phyloP scores from a whole-genome alignment of 2,888 invertebrate species.

The Apotomis betuletana region DNA sequence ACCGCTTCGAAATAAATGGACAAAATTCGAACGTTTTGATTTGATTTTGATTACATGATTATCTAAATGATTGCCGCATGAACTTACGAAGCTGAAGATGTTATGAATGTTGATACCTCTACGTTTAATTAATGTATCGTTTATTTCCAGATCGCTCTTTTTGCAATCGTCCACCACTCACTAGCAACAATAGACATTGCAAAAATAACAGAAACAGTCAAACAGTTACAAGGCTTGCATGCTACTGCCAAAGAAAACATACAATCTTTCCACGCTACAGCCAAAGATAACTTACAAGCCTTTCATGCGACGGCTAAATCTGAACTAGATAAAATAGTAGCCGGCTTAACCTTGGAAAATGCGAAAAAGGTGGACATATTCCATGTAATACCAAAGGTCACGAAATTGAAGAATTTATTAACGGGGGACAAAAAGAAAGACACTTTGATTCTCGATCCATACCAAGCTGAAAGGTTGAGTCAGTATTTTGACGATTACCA shows the following conservation, averaged over 20 bases:
- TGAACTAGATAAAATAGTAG: constrained; percentile 39
- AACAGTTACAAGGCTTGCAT: constrained; percentile 52
- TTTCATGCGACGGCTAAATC: constrained; percentile 54
- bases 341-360: constrained; percentile 60
- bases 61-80: too few relatives aligned
- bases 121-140: constrained; percentile 10
- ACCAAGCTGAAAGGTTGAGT: constrained; percentile 45
- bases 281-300: constrained; percentile 51
- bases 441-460: constrained; percentile 35
- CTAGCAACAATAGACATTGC: constrained; percentile 63
- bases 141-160: constrained; percentile 60
- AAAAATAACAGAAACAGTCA: constrained; percentile 58
- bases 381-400: constrained; percentile 55
- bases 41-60: too few relatives aligned
- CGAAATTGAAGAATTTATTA: constrained; percentile 40
- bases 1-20: too few relatives aligned
- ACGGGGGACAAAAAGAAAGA: constrained; percentile 36
- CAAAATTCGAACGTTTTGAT: too few relatives aligned
- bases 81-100: too few relatives aligned
- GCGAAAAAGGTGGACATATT: constrained; percentile 58
- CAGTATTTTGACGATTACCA: constrained; percentile 45
- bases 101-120: too few relatives aligned
- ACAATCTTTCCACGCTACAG: too few relatives aligned
- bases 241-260: constrained; percentile 50
- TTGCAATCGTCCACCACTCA: constrained; percentile 55